Evolutionary conservation across 2,888 invertebrate species (phyloP).

Genomic region (Psylliodes chrysocephalus): DNA sequence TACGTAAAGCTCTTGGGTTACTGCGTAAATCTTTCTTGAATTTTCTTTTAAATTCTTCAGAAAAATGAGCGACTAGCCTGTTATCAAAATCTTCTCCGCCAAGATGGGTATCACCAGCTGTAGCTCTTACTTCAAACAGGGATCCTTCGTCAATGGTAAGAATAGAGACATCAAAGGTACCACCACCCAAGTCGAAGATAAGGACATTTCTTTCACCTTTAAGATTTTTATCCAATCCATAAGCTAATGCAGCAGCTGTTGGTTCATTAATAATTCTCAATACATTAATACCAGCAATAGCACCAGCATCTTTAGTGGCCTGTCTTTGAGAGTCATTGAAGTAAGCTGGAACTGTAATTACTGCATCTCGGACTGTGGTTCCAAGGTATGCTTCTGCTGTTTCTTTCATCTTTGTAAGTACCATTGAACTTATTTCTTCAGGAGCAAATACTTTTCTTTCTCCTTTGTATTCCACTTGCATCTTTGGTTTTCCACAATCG

Average conservation of each 20-base stretch:
- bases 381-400: constrained; percentile 64
- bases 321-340: constrained; percentile 77
- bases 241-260: constrained; percentile 49
- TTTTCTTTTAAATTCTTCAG: constrained; percentile 77
- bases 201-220: constrained; percentile 65
- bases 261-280: constrained; percentile 86
- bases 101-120: constrained; percentile 86
- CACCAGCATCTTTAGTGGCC: constrained; percentile 85
- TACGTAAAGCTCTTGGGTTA: constrained; percentile 72
- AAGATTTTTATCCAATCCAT: constrained; percentile 52
- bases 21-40: constrained; percentile 74
- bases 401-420: constrained; percentile 63
- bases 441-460: constrained; percentile 74
- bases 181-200: constrained; percentile 74
- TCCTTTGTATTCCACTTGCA: constrained; percentile 75
- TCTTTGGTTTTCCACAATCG: constrained; percentile 75
- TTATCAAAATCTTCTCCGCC: constrained; percentile 79
- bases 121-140: constrained; percentile 87
- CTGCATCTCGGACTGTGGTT: constrained; percentile 69
- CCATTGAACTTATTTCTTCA: constrained; percentile 79
- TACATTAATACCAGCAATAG: constrained; percentile 73
- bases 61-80: constrained; percentile 69
- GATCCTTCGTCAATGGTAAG: constrained; percentile 84
- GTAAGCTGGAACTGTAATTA: constrained; percentile 53
- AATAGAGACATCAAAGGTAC: constrained; percentile 86